These are phyloP conservation scores for Resseliella maxima DNA, from an alignment of 2,888 invertebrate species.

Conservation along the genomic window DNA sequence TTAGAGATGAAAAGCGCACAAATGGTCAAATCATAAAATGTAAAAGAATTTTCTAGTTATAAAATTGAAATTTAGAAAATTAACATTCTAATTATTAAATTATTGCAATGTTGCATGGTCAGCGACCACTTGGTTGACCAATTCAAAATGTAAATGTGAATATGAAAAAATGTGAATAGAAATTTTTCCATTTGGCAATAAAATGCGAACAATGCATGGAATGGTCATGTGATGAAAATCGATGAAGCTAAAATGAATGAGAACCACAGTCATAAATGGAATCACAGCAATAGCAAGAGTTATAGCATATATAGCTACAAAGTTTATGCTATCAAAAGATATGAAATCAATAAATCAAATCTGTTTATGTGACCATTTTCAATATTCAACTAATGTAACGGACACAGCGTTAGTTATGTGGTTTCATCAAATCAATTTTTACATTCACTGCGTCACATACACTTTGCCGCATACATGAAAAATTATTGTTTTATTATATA, in stretches of 20 bases:
- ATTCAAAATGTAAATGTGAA: not conserved
- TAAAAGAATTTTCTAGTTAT: not conserved
- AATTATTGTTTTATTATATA: not conserved
- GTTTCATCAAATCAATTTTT: conserved; percentile 13
- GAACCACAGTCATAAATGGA: not conserved
- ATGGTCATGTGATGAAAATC: not conserved
- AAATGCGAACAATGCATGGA: conserved; percentile 8
- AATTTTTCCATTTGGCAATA: too few relatives aligned
- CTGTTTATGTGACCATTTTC: conserved; percentile 41
- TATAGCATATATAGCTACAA: not conserved
- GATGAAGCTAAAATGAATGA: not conserved
- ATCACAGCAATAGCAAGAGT: not conserved
- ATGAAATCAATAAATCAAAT: conserved; percentile 46
- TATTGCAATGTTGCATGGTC: conserved; percentile 23
- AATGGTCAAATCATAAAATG: not conserved
- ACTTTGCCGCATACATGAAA: not conserved
- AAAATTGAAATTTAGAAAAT: not conserved
- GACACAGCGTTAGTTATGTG: conserved; percentile 32
- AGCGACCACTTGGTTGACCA: not conserved
- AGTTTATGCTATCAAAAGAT: conserved; percentile 38
- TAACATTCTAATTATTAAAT: not conserved
- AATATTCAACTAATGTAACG: not conserved
- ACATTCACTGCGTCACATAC: not conserved
- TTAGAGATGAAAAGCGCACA: not conserved
- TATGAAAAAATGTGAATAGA: too few relatives aligned